Evolutionary conservation across 2,113 vertebrate species (phyloP).

Genomic region (Cheirogaleus medius): DNA sequence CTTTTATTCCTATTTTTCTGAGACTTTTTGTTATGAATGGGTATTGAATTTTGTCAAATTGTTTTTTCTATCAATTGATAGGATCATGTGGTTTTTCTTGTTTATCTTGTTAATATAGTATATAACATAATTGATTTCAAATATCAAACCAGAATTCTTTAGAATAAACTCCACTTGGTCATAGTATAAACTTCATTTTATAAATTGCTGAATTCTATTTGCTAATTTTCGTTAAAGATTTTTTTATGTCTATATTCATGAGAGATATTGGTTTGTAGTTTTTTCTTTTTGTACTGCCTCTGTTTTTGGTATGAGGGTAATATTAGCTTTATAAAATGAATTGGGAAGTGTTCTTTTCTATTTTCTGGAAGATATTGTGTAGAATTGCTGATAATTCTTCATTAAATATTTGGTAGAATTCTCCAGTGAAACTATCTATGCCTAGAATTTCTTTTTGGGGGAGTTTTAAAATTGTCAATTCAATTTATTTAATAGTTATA

Average conservation of each 20-base stretch:
- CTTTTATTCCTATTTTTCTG: background rate
- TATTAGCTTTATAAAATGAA: too few relatives aligned
- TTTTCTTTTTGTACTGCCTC: too few relatives aligned
- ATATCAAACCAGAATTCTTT: background rate
- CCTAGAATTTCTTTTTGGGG: background rate
- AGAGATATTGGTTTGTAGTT: too few relatives aligned
- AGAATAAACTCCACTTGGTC: background rate
- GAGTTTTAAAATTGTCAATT: background rate
- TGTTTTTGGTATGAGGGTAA: too few relatives aligned
- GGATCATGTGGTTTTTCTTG: background rate
- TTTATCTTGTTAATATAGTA: background rate
- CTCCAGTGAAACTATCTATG: background rate
- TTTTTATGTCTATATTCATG: too few relatives aligned
- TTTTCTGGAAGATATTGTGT: too few relatives aligned
- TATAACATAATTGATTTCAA: background rate
- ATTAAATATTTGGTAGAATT: background rate
- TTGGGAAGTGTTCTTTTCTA: too few relatives aligned
- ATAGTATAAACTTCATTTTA: background rate
- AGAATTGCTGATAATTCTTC: background rate
- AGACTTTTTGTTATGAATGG: background rate
- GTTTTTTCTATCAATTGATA: background rate
- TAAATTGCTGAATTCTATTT: background rate
- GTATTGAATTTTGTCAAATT: background rate
- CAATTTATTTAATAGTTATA: background rate
- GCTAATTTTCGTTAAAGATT: background rate